phyloP scores from a whole-genome alignment of 2,797 vertebrate genomes.

The Sylvilagus floridanus region DNA sequence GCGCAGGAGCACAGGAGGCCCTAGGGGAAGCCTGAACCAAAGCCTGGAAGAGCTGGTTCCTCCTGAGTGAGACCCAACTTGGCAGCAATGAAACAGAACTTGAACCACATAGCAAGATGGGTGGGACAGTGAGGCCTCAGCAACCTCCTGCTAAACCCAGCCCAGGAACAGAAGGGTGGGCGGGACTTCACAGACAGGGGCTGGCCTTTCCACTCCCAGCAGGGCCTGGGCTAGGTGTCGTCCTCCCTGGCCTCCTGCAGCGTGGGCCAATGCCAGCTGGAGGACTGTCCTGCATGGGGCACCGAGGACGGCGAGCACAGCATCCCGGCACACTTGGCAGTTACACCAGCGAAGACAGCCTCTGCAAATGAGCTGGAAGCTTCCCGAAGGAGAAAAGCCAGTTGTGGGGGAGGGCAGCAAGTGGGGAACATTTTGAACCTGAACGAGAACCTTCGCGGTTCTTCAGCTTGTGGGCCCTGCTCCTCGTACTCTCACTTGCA shows the following conservation, averaged over 20 bases:
- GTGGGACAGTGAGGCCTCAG: not conserved
- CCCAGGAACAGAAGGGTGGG: not conserved
- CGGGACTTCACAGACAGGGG: fast-evolving
- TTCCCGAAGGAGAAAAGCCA: not conserved
- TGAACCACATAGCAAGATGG: not conserved
- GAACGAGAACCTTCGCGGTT: not conserved
- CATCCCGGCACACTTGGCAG: not conserved
- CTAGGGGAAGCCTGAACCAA: not conserved
- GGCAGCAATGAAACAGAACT: not conserved
- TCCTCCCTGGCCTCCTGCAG: too few species aligned
- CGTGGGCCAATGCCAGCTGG: not conserved
- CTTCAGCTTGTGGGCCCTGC: not conserved
- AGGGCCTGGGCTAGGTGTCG: too few species aligned
- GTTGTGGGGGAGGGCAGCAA: not conserved
- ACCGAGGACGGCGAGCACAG: fast-evolving
- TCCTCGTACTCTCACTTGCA: not conserved
- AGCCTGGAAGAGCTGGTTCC: not conserved
- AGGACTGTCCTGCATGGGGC: fast-evolving
- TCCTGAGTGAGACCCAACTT: too few species aligned
- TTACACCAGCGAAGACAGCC: not conserved
- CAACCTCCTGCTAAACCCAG: not conserved
- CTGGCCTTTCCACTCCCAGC: not conserved
- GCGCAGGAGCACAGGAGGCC: not conserved
- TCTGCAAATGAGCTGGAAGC: not conserved
- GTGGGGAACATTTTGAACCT: not conserved